These are phyloP conservation scores for Cyprinodon tularosa DNA, from an alignment of 2,113 vertebrate species.

Conservation along the genomic window DNA sequence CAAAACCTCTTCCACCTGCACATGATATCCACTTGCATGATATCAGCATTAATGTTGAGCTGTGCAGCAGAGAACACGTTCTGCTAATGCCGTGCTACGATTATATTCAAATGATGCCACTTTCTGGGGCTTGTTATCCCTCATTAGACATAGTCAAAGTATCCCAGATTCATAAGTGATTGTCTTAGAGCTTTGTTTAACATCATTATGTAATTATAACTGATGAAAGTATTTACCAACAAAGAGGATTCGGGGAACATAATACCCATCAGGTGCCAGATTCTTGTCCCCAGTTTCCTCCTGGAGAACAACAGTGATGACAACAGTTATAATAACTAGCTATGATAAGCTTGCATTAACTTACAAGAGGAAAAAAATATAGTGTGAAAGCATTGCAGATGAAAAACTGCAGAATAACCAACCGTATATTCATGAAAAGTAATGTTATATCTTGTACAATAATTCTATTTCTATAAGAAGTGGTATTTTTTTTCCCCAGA, in stretches of 20 bases:
- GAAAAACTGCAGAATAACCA: neutral
- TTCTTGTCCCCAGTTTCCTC: conserved; percentile 86
- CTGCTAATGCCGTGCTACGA: neutral
- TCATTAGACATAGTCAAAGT: neutral
- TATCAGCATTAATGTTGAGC: too few relatives aligned
- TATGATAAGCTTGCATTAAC: neutral
- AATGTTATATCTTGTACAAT: neutral
- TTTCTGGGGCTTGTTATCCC: neutral
- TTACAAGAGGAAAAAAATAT: neutral
- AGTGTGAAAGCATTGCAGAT: neutral
- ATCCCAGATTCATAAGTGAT: neutral
- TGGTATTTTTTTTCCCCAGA: neutral
- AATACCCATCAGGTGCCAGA: conserved; percentile 87
- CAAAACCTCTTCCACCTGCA: too few relatives aligned
- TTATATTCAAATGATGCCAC: neutral
- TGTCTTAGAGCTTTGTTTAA: neutral
- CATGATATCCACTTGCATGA: too few relatives aligned
- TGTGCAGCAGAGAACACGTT: too few relatives aligned
- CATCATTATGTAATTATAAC: neutral
- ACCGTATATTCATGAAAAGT: neutral
- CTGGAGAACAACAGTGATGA: conserved; percentile 58
- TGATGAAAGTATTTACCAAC: conserved; percentile 78
- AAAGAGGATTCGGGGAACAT: conserved; percentile 91
- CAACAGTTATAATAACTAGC: neutral
- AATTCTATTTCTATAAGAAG: neutral